A percentile compares a stretch with the other conserved stretches of the same genome.
Conservation (phyloP, 2,888 invertebrate genomes). For the Argyra leucocephala region DNA sequence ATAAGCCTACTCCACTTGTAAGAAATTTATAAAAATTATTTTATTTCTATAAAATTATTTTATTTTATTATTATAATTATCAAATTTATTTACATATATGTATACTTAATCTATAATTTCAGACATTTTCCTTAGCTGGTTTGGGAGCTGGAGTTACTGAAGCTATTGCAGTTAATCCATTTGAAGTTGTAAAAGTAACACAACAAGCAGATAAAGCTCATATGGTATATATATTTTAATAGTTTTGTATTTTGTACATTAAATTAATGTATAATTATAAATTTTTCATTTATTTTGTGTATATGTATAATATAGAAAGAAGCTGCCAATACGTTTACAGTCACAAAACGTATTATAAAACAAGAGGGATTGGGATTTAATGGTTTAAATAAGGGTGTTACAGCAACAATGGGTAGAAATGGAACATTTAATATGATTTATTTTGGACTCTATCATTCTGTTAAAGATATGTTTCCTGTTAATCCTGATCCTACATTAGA, state of each 20-base stretch:
- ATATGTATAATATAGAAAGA: conserved; percentile 35
- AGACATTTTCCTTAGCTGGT: conserved; percentile 84
- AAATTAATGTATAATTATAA: too few species aligned
- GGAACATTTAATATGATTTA: conserved; percentile 89
- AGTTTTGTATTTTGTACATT: too few species aligned
- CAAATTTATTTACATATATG: too few species aligned
- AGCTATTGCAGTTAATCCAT: conserved; percentile 83
- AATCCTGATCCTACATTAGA: conserved; percentile 58
- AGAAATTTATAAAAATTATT: conserved; percentile 29
- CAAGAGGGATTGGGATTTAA: conserved; percentile 66
- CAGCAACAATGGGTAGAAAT: conserved; percentile 81
- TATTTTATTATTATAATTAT: neutral
- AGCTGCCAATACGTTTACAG: conserved; percentile 65
- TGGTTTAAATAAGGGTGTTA: conserved; percentile 79
- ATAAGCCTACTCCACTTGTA: conserved; percentile 67
- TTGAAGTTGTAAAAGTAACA: conserved; percentile 92
- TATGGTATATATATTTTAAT: conserved; percentile 31
- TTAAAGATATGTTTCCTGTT: conserved; percentile 64
- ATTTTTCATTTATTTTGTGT: too few species aligned
- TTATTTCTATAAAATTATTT: conserved; percentile 7
- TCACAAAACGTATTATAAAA: conserved; percentile 68
- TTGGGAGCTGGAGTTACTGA: conserved; percentile 85
- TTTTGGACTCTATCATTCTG: conserved; percentile 90
- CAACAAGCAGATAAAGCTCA: conserved; percentile 63
- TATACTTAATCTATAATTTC: conserved; percentile 32